Percentiles rank a stretch among this genome's conserved stretches.
Conservation (phyloP, 2,113 vertebrate genomes). For the Campylomormyrus numenius region DNA sequence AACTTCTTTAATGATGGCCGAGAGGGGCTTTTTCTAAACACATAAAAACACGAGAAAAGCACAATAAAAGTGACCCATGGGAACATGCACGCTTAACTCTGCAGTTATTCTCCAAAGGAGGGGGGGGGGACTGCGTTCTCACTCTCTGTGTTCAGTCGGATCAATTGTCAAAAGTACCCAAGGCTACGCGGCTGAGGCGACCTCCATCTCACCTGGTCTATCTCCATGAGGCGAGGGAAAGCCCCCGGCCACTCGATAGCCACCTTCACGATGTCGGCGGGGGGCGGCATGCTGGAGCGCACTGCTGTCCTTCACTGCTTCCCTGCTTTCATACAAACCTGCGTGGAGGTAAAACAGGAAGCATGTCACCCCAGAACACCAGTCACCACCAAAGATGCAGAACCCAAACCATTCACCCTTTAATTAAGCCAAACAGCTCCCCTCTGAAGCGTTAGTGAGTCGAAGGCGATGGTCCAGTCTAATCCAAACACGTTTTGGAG, state of each 20-base stretch:
- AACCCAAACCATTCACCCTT: background rate
- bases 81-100: background rate
- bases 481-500: background rate
- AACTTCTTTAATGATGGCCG: slow-evolving; percentile 96
- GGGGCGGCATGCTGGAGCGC: slow-evolving; percentile 76
- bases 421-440: background rate
- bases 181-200: background rate
- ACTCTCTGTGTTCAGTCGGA: background rate
- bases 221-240: slow-evolving; percentile 95
- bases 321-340: slow-evolving; percentile 58
- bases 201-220: slow-evolving; percentile 87
- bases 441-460: background rate
- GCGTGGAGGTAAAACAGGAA: background rate
- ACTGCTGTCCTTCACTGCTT: slow-evolving; percentile 44
- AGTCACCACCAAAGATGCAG: background rate
- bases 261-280: slow-evolving; percentile 93
- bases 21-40: slow-evolving; percentile 90
- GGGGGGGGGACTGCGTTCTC: background rate
- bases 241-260: slow-evolving; percentile 95
- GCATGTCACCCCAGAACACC: background rate
- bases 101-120: background rate
- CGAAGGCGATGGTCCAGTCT: background rate
- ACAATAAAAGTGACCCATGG: slow-evolving; percentile 24
- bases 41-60: slow-evolving; percentile 40
- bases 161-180: too few relatives aligned